Evolutionary conservation across 2,797 vertebrate genomes (phyloP).

Genomic region (Diceros bicornis): DNA sequence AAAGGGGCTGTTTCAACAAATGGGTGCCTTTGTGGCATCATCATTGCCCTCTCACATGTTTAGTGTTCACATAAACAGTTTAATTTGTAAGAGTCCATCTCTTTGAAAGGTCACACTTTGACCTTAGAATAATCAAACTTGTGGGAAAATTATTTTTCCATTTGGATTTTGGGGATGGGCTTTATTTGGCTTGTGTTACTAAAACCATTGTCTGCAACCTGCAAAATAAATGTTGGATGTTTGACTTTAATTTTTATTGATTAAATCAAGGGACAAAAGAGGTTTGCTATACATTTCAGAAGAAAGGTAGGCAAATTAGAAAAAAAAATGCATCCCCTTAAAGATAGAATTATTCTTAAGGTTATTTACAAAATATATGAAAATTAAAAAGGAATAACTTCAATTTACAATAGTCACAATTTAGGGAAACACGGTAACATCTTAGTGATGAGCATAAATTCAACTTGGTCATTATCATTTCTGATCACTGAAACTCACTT

Average conservation of each 20-base stretch:
- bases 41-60: background rate
- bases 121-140: slow-evolving; percentile 62
- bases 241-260: slow-evolving; percentile 65
- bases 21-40: background rate
- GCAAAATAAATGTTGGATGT: slow-evolving; percentile 56
- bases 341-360: background rate
- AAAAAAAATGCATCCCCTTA: background rate
- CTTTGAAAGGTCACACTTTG: slow-evolving; percentile 62
- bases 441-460: slow-evolving; percentile 24
- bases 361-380: slow-evolving; percentile 60
- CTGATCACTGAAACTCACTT: slow-evolving; percentile 65
- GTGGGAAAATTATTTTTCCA: slow-evolving; percentile 63
- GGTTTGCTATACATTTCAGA: slow-evolving; percentile 31
- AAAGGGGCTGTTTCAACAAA: slow-evolving; percentile 49
- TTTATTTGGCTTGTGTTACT: slow-evolving; percentile 34
- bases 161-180: slow-evolving; percentile 61
- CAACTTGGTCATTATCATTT: slow-evolving; percentile 58
- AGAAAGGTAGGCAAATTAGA: slow-evolving; percentile 48
- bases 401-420: background rate
- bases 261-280: slow-evolving; percentile 62
- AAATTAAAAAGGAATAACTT: slow-evolving; percentile 52
- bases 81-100: slow-evolving; percentile 47
- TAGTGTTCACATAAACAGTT: slow-evolving; percentile 32
- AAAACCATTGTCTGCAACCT: slow-evolving; percentile 19
- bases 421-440: slow-evolving; percentile 5